Evolutionary conservation across 1,140 invertebrate species (phyloP).

Genomic region (Platorchestia sp.): DNA sequence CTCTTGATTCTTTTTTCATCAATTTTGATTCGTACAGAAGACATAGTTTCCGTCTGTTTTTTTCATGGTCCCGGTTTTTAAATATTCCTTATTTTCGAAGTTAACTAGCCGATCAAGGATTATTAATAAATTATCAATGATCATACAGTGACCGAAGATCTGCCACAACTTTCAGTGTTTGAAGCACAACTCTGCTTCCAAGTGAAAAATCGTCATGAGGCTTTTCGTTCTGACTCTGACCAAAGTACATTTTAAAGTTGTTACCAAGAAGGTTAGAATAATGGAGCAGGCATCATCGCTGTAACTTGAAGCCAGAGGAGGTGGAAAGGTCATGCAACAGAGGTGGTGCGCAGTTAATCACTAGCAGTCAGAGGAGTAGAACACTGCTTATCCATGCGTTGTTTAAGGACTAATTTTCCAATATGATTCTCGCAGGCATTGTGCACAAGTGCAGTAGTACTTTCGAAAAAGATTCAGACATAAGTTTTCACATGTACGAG

Average conservation of each 20-base stretch:
- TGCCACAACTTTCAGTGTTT: neutral
- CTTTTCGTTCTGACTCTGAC: neutral
- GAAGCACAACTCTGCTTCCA: neutral
- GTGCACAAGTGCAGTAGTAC: no score
- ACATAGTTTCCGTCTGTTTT: neutral
- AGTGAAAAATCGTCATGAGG: neutral
- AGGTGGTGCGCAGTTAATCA: no score
- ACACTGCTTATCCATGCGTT: no score
- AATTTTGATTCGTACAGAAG: neutral
- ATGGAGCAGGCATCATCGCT: no score
- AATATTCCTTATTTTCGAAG: neutral
- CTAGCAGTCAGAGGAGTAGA: no score
- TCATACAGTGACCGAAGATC: neutral
- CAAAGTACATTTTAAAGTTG: neutral
- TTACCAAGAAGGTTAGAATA: no score
- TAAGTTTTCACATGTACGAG: no score
- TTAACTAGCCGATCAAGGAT: neutral
- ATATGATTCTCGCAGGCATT: no score
- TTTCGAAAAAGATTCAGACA: no score
- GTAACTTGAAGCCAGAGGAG: no score
- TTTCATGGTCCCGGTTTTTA: neutral
- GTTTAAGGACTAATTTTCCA: no score
- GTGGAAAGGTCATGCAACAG: no score
- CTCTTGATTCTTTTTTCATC: neutral
- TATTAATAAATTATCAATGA: neutral